Evolutionary conservation across 2,888 invertebrate species (phyloP), one percentile per base, ranked within the genome.

Genomic region (Teleogryllus oceanicus): DNA sequence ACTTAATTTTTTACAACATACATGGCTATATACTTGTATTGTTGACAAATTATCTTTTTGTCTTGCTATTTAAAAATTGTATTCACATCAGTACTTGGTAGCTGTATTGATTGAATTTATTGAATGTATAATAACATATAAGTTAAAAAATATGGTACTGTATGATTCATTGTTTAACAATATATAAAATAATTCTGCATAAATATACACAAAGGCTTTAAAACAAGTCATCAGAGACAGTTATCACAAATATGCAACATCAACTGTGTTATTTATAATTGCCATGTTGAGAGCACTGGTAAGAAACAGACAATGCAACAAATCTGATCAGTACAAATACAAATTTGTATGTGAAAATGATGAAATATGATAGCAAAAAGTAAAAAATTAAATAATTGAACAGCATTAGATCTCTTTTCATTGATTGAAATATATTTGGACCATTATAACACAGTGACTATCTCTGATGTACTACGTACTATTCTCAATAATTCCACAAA

Each of bases 181-280:
- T 62, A 62, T 62, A 62, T 62, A 62, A 62, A 62, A 62, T 62
- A 62, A 62, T 62, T 62, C 62, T 62, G 62, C 62, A 62, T 62
- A 62, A 62, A 62, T 62, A 62, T 62, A 62, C 62, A 62, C 62
- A 62, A 62, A 62, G 62, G 62, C 49, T 78, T 51, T 51, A 78
- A 37, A 78, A 74, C 51, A 78, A 62, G 62, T 62, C 24, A 18
- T 50, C 49, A 20, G 11, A 74, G 20, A 13, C 49, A 20, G 49
- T 49, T 78, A 74, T 20, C 49, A 49, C 78, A 74, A 74, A 37
- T 74, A n/a, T 74, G 37, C 74, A 74, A 11, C 75, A 11, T 50
- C 75, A 20, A n/a, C 50, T 49, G 21, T 62, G 49, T 62, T 62
- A 24, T 74, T 78, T 37, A 74, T 20, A 62, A 74, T 49, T 49